These are phyloP conservation scores for Osmoderma eremita DNA, from an alignment of 2,888 invertebrate species.

Conservation along the genomic window DNA sequence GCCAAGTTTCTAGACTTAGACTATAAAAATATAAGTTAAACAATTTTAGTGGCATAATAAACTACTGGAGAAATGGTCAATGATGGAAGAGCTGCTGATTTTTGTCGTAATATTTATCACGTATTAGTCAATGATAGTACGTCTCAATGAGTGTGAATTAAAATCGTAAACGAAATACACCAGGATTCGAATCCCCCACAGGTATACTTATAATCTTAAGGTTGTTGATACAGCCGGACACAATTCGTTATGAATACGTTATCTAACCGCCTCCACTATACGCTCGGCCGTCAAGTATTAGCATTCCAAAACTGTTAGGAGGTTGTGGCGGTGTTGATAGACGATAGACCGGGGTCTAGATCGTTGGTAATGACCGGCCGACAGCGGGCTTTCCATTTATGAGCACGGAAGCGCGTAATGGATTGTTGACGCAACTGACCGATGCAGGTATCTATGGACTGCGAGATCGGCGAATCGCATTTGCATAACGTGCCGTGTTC, in stretches of 20 bases:
- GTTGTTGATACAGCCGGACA: not conserved
- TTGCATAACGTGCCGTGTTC: slow-evolving; percentile 62
- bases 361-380: slow-evolving; percentile 28
- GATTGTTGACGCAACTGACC: slow-evolving; percentile 64
- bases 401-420: slow-evolving; percentile 59
- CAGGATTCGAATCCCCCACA: not conserved
- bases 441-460: slow-evolving; percentile 59
- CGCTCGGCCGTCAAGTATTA: slow-evolving; percentile 10
- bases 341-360: too few relatives aligned
- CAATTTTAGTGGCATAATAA: not conserved
- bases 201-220: not conserved
- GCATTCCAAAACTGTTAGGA: slow-evolving; percentile 22
- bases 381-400: slow-evolving; percentile 46
- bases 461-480: slow-evolving; percentile 48
- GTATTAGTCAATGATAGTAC: not conserved
- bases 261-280: not conserved
- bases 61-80: not conserved
- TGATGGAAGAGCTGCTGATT: not conserved
- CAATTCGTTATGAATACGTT: slow-evolving; percentile 17
- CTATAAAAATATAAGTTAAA: slow-evolving; percentile 23
- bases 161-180: not conserved
- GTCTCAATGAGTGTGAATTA: not conserved
- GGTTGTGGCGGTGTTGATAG: too few relatives aligned
- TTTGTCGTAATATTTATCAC: slow-evolving; percentile 7
- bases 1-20: slow-evolving; percentile 22